Evolutionary conservation across 2,113 vertebrate species (phyloP), one percentile per base, ranked within the genome.

Genomic region (Arizona elegans): DNA sequence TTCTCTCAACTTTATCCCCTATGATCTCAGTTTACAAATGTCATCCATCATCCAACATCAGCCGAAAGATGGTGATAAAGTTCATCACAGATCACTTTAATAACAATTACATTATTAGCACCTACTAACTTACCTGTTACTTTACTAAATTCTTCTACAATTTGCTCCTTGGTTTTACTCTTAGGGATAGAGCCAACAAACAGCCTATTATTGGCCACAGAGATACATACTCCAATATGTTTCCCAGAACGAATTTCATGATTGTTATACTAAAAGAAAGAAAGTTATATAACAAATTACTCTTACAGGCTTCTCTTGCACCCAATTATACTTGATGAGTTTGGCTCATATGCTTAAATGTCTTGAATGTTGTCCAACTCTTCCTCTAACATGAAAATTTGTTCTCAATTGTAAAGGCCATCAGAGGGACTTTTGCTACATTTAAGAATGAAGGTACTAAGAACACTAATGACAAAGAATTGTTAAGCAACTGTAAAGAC

Each of bases 141-240:
- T 98, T 99, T 99, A 92, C 98, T 97, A 96, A 99, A 99, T 97
- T 99, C 99, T 96, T 99, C 99, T 90, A 99, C 98, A 92, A 99
- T 99, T 97, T 99, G 99, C 96, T 99, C 99, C 98, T 99, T 99
- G 92, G 99, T 99, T 98, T 99, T 99, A 97, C 98, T 99, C 96
- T 99, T 99, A 96, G 99, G 99, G 97, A 99, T 99, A 95, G 99
- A 99, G 90, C 99, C 99, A 96, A 99, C 99, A 95, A 99, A 99
- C 95, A 99, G 98, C 92, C 99, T 98, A 98, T 99, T 99, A 98
- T 99, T 99, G 97, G 99, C 99, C 94, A 99, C 99, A 21, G 99
- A 99, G 97, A 99, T 99, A 96, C 99, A 99, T 75, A 99, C 99
- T 59, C 99, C 99, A 86, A 99, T 99, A 96, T 99, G 99, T 96